Base-by-base conservation (phyloP, 2,888 invertebrate species). In the Cremastobaeus sp. region DNA sequence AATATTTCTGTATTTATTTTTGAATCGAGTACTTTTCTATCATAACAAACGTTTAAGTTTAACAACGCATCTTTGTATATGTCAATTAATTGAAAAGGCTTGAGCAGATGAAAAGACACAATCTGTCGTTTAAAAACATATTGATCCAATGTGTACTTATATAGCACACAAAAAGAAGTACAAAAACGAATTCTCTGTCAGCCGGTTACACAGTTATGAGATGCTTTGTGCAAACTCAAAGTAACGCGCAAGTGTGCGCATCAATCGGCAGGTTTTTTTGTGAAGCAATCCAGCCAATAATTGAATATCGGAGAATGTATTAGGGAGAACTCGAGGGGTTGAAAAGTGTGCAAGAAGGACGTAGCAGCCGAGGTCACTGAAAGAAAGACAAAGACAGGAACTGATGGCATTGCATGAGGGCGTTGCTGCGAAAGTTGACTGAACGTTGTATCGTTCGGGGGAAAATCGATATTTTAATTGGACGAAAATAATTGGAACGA, bases 381-480 rank as follows among this genome's bases (percentile, higher is more conserved):
- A 89, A 89, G 90, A 25, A 25, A 8, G 4, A 8, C 25, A 25
- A 25, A 4, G 25, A 8, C 4, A 8, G 25, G 25, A 25, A 8
- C 25, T 25, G 8, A 4, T 8, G 25, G 25, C 25, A 8, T 4
- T 25, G 8, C 5, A 25, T 4, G 5, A 90, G 80, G 89, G 66
- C 66, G 60, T 47, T 43, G 60, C 57, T 66, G 48, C 54, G 89
- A n/a, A 89, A 89, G 76, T 76, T 76, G 88, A 83, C 87, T 90
- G 83, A 88, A 90, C 79, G 86, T 59, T 55, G 65, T 50, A 50
- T 41, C 39, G 55, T 47, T 18, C 76, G 77, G 81, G 81, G 82
- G 84, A 84, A 86, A 86, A 86, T 86, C 86, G 86, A 85, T 84
- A 85, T 86, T 87, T 87, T 87, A 87, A 87, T 87, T 87, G 87